These are phyloP conservation scores for Mellivora capensis DNA, from an alignment of 2,113 vertebrate genomes.

Conservation along the genomic window DNA sequence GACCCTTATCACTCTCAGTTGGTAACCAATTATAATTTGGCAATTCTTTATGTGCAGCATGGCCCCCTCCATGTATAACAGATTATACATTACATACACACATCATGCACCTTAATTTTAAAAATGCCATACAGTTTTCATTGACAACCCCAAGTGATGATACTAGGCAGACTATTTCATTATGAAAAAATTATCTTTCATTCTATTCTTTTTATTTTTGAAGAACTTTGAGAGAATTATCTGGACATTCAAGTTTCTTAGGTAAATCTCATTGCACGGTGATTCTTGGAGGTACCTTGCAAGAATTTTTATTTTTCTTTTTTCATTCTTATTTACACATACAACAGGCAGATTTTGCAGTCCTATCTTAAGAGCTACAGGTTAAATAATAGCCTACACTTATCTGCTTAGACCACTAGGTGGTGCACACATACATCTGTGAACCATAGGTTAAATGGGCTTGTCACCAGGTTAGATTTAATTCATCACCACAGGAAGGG, in stretches of 20 bases:
- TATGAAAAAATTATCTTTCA: not conserved
- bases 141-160: not conserved
- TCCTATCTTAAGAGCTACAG: not conserved
- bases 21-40: not conserved
- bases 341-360: not conserved
- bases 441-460: slow-evolving; percentile 27
- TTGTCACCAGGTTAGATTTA: not conserved
- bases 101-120: not conserved
- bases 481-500: not conserved
- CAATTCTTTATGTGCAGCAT: not conserved
- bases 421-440: slow-evolving; percentile 50
- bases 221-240: not conserved
- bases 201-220: slow-evolving; percentile 16
- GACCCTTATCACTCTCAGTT: not conserved
- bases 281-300: not conserved
- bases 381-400: slow-evolving; percentile 17
- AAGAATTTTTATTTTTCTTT: not conserved
- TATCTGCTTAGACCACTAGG: slow-evolving; percentile 52
- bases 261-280: not conserved
- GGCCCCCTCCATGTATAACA: not conserved
- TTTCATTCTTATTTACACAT: slow-evolving; percentile 8
- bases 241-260: not conserved
- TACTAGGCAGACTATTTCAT: not conserved
- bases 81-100: not conserved
- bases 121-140: not conserved